phyloP scores from a whole-genome alignment of 1,140 invertebrate species.

The Megalonaias nervosa region DNA sequence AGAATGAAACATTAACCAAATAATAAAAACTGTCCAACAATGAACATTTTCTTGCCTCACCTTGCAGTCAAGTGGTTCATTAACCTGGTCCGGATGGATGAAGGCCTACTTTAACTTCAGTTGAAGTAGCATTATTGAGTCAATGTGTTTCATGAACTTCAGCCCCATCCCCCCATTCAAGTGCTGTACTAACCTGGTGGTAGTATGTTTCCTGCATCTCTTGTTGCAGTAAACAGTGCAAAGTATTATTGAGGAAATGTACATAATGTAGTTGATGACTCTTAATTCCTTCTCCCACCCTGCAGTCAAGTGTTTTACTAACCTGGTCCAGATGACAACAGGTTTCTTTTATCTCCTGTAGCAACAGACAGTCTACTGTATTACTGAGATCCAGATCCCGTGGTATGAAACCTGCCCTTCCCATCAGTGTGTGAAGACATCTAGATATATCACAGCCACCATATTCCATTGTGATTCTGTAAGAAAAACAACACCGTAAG shows the following conservation, averaged over 20 bases:
- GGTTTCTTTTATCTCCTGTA: slow-evolving; percentile 89
- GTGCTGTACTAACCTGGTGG: slow-evolving; percentile 78
- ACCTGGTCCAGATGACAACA: slow-evolving; percentile 92
- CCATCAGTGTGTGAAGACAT: slow-evolving; percentile 87
- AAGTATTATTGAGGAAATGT: slow-evolving; percentile 72
- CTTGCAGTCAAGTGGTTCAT: not conserved
- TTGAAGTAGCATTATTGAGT: slow-evolving; percentile 78
- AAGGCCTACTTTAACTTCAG: slow-evolving; percentile 90
- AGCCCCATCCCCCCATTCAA: not conserved
- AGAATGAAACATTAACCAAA: too few species aligned
- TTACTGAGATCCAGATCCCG: slow-evolving; percentile 81
- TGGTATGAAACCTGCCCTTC: slow-evolving; percentile 91
- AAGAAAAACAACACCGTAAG: not conserved
- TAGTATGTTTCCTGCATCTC: slow-evolving; percentile 92
- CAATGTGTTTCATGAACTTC: too few species aligned
- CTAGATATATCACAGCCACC: slow-evolving; percentile 92
- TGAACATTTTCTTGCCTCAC: too few species aligned
- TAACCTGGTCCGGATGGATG: slow-evolving; percentile 89
- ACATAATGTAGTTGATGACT: too few species aligned
- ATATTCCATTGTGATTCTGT: slow-evolving; percentile 82
- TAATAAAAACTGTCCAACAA: too few species aligned
- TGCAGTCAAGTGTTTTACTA: slow-evolving; percentile 20
- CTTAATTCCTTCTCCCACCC: too few species aligned
- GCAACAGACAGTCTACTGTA: slow-evolving; percentile 73
- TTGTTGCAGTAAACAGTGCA: slow-evolving; percentile 78